These are phyloP conservation scores for Tanytarsus gracilentus DNA, from an alignment of 2,888 invertebrate species.

Conservation along the genomic window DNA sequence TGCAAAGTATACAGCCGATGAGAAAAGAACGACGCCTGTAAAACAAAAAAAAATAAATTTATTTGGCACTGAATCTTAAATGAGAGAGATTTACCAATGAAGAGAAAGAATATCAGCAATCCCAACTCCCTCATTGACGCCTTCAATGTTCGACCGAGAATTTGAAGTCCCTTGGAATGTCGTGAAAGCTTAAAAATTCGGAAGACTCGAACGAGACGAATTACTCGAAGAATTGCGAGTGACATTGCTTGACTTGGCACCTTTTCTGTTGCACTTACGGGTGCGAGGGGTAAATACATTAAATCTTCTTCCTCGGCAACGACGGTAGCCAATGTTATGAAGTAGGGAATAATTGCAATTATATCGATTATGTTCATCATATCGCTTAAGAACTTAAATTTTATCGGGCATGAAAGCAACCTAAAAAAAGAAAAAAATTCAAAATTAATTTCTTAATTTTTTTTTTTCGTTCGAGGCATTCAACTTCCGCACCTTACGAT, in stretches of 20 bases:
- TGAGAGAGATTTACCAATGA: conserved; percentile 76
- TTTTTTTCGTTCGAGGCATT: neutral
- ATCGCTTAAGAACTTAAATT: conserved; percentile 98
- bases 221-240: conserved; percentile 96
- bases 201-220: conserved; percentile 97
- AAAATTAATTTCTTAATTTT: neutral
- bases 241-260: conserved; percentile 97
- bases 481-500: conserved; percentile 78
- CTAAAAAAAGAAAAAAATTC: conserved; percentile 40
- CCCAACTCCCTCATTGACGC: conserved; percentile 99
- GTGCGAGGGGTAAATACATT: conserved; percentile 77
- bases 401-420: conserved; percentile 97
- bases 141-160: conserved; percentile 95
- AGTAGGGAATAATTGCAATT: conserved; percentile 99
- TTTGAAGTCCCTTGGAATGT: conserved; percentile 99
- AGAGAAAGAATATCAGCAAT: conserved; percentile 98
- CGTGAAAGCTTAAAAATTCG: conserved; percentile 99
- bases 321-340: conserved; percentile 97
- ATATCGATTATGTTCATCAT: conserved; percentile 99
- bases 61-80: neutral
- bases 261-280: conserved; percentile 84
- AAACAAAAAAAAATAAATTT: conserved; percentile 39
- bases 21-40: conserved; percentile 99
- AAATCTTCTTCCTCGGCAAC: conserved; percentile 94
- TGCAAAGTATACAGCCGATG: conserved; percentile 99